These are phyloP conservation scores for Intellagama lesueurii DNA, from an alignment of 2,797 vertebrate species.

Conservation along the genomic window DNA sequence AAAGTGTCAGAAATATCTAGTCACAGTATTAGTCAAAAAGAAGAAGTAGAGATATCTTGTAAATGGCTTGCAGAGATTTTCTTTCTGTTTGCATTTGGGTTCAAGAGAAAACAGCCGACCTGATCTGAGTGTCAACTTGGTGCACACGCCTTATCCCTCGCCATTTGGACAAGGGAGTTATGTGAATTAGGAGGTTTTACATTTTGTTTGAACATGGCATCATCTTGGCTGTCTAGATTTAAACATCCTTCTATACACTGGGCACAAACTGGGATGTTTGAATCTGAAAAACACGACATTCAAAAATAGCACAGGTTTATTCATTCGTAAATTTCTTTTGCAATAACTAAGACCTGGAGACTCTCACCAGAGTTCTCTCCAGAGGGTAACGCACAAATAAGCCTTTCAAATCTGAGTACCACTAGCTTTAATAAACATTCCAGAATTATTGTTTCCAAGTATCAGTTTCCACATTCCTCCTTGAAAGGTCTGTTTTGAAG, in stretches of 20 bases:
- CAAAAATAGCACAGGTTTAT: not conserved
- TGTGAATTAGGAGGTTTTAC: not conserved
- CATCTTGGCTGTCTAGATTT: not conserved
- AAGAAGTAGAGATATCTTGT: not conserved
- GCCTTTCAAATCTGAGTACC: not conserved
- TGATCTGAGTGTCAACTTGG: not conserved
- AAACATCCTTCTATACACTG: not conserved
- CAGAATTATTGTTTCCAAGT: not conserved
- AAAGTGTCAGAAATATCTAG: not conserved
- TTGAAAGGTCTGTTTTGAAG: not conserved
- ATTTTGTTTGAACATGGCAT: not conserved
- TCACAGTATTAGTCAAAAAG: not conserved
- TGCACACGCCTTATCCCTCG: not conserved
- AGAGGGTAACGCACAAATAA: not conserved
- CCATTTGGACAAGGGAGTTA: not conserved
- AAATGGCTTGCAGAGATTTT: constrained; percentile 49
- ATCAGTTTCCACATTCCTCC: not conserved
- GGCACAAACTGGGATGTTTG: not conserved
- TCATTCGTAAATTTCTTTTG: not conserved
- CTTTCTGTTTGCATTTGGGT: not conserved
- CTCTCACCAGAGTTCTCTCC: not conserved
- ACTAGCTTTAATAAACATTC: not conserved
- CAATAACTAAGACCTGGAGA: not conserved
- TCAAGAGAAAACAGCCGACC: not conserved
- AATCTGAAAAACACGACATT: not conserved